Evolutionary conservation across 1,140 invertebrate species (phyloP), one percentile per base, ranked within the genome.

Genomic region (Tigriopus japonicus): DNA sequence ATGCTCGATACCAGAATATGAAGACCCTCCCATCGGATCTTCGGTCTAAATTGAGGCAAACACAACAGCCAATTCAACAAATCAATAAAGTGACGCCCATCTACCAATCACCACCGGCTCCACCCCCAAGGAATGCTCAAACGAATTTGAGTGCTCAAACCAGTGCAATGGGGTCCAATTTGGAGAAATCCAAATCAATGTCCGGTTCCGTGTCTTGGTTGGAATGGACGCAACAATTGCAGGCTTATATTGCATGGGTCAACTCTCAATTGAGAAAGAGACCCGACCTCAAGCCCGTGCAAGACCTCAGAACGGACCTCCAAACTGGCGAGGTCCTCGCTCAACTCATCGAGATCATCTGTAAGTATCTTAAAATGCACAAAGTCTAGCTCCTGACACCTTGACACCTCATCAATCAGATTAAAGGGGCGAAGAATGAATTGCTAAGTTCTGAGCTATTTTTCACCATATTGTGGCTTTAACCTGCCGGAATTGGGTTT

Each of bases 181-280:
- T 58, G 23, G n/a, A 17, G 14, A 42, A 42, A n/a, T 17, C 42
- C 15, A 60, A 60, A 17, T 14, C 12, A 5, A 17, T 60, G 13
- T 24, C 42, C 19, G 63, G 54, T 12, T 65, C 64, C 35, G 62
- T 63, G 14, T 65, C 63, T n/a, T 68, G 68, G 68, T 64, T 67
- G 63, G 68, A 68, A 42, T 68, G 68, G 68, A 68, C 66, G 13
- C 68, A 68, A 56, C 68, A 68, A 49, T 63, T 68, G 40, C 68
- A 68, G 64, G 72, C 73, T 6, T 75, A 75, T 63, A 67, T 72
- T 49, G 71, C 71, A 1, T 75, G 73, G 73, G 69, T 74, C 6
- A 75, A 75, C 64, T 73, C 73, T 0, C 73, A 75, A 64, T 66
- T 75, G 56, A 69, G 70, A 63, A 74, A 73, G 65, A 68, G 68